phyloP scores from a whole-genome alignment of 2,113 vertebrate genomes.

The Megatriorchis doriae region DNA sequence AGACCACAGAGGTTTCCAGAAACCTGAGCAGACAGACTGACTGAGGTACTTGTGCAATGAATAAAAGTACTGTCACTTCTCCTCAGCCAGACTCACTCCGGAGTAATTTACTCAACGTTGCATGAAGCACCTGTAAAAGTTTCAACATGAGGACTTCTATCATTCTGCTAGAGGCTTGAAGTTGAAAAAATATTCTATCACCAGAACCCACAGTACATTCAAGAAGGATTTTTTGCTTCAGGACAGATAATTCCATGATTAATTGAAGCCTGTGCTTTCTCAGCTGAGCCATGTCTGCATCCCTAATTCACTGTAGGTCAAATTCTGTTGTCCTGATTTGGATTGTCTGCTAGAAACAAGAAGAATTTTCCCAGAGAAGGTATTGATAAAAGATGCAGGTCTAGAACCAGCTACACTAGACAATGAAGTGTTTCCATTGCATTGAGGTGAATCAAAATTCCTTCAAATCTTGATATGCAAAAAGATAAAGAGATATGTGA shows the following conservation, averaged over 20 bases:
- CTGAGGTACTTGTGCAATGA: constrained; percentile 48
- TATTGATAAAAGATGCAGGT: not conserved
- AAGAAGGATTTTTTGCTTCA: not conserved
- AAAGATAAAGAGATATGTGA: not conserved
- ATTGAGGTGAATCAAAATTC: not conserved
- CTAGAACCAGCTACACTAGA: not conserved
- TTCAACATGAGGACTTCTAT: not conserved
- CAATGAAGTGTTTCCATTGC: not conserved
- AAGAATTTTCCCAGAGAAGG: not conserved
- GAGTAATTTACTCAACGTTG: constrained; percentile 8
- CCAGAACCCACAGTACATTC: not conserved
- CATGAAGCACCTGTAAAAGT: constrained; percentile 28
- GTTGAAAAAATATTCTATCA: not conserved
- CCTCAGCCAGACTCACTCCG: not conserved
- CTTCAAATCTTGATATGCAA: not conserved
- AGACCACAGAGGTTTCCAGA: constrained; percentile 53
- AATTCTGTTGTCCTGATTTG: not conserved
- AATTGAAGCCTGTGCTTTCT: not conserved
- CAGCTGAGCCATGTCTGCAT: not conserved
- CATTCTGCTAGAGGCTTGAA: not conserved
- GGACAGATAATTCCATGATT: not conserved
- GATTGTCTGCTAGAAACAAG: not conserved
- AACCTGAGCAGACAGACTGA: constrained; percentile 40
- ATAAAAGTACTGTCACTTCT: constrained; percentile 41
- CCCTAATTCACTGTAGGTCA: not conserved